These are phyloP conservation scores for Tetropium fuscum DNA, from an alignment of 2,888 invertebrate species.

Conservation along the genomic window DNA sequence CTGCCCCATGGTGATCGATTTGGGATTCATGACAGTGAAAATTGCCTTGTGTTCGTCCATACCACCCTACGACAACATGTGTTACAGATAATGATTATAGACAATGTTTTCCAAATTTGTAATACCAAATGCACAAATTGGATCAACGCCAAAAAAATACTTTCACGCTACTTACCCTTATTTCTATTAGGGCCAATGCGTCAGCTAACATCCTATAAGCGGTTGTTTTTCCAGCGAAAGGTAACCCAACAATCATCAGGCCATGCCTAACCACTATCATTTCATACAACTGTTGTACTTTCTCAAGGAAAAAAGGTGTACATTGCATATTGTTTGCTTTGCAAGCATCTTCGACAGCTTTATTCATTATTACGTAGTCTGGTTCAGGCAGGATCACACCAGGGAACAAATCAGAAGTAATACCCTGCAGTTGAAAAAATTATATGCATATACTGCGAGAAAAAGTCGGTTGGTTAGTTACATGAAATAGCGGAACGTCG, in stretches of 20 bases:
- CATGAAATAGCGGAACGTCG: slow-evolving; percentile 88
- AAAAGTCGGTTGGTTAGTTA: no score
- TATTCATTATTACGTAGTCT: slow-evolving; percentile 80
- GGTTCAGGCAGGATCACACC: slow-evolving; percentile 83
- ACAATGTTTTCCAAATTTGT: no score
- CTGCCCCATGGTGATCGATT: slow-evolving; percentile 95
- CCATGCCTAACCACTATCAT: slow-evolving; percentile 97
- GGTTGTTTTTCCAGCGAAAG: slow-evolving; percentile 93
- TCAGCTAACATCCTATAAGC: slow-evolving; percentile 87
- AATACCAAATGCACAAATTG: no score
- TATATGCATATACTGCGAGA: neutral
- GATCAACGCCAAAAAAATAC: no score
- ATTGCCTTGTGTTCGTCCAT: slow-evolving; percentile 83
- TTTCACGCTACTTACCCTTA: slow-evolving; percentile 68
- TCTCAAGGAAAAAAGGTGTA: slow-evolving; percentile 87
- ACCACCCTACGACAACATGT: slow-evolving; percentile 75
- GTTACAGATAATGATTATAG: no score
- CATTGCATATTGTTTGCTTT: slow-evolving; percentile 83
- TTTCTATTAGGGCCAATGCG: slow-evolving; percentile 81
- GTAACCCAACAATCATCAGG: slow-evolving; percentile 92
- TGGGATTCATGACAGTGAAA: slow-evolving; percentile 90
- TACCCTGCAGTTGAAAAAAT: slow-evolving; percentile 73
- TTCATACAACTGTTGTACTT: slow-evolving; percentile 91
- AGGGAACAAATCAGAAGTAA: slow-evolving; percentile 94
- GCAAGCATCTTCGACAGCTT: slow-evolving; percentile 75